Conservation (phyloP, 2,888 invertebrate genomes). For the Netelia melanura region DNA sequence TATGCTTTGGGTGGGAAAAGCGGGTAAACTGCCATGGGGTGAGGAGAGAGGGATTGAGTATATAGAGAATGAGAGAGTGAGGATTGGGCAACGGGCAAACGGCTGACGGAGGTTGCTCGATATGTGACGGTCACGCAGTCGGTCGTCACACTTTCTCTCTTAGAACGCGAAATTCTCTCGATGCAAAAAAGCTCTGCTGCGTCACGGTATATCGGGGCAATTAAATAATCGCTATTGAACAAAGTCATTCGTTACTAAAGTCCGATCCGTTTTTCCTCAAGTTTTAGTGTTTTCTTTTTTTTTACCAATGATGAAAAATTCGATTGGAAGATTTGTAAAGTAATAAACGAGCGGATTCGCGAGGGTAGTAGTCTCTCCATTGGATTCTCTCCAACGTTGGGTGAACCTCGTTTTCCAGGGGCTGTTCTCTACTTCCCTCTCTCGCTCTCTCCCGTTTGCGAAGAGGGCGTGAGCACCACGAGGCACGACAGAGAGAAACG, state of each 20-base stretch:
- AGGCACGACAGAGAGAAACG: slow-evolving; percentile 21
- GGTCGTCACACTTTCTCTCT: slow-evolving; percentile 52
- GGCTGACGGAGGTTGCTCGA: slow-evolving; percentile 70
- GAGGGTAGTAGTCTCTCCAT: no score
- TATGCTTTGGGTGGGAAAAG: slow-evolving; percentile 69
- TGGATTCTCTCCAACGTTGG: background rate
- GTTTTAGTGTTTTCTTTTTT: no score
- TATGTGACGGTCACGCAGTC: slow-evolving; percentile 52
- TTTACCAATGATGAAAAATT: no score
- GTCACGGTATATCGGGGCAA: slow-evolving; percentile 7
- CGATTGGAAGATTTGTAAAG: no score
- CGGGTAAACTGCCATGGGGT: slow-evolving; percentile 76
- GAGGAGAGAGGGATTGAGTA: slow-evolving; percentile 70
- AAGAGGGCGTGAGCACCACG: slow-evolving; percentile 26
- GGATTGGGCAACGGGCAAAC: slow-evolving; percentile 68
- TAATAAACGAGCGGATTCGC: no score
- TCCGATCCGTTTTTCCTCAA: background rate
- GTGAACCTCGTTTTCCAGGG: slow-evolving; percentile 4
- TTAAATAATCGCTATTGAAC: background rate
- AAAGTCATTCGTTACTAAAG: background rate
- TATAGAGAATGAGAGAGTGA: slow-evolving; percentile 64
- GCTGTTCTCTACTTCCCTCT: slow-evolving; percentile 47
- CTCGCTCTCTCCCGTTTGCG: slow-evolving; percentile 59
- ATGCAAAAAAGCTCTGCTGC: slow-evolving; percentile 11
- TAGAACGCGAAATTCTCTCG: background rate